Conservation (phyloP, 2,888 invertebrate species). For the Automeris io region DNA sequence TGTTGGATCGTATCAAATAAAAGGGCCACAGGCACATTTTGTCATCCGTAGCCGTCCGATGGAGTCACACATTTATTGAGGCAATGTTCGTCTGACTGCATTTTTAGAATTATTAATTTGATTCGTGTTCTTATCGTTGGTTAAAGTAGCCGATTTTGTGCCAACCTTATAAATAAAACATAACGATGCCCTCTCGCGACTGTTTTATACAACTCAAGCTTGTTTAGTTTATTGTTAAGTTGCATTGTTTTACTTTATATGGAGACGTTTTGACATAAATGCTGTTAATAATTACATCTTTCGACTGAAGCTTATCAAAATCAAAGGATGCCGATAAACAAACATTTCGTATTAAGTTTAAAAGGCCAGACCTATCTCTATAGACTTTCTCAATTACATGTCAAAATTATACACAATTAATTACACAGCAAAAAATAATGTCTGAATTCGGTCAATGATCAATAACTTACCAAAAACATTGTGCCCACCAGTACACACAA, state of each 20-base stretch:
- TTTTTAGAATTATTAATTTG: constrained; percentile 75
- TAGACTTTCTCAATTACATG: no score
- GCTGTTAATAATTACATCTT: neutral
- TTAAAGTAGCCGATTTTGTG: constrained; percentile 65
- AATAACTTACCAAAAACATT: no score
- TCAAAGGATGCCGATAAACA: no score
- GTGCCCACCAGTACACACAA: no score
- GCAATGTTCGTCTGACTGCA: constrained; percentile 50
- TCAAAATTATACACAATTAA: no score
- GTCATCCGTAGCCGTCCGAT: constrained; percentile 32
- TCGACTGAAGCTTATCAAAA: no score
- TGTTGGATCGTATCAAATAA: constrained; percentile 27
- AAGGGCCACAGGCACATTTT: constrained; percentile 36
- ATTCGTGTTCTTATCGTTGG: constrained; percentile 63
- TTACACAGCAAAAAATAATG: no score
- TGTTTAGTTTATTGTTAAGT: constrained; percentile 50
- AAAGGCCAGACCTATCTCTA: no score
- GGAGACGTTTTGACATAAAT: neutral
- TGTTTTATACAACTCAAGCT: constrained; percentile 45
- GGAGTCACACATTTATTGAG: constrained; percentile 48
- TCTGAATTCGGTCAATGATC: no score
- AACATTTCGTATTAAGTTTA: no score
- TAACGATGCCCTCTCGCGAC: constrained; percentile 37
- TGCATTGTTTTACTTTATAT: constrained; percentile 35
- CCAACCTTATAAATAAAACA: constrained; percentile 67